A percentile compares a stretch with the other conserved stretches of the same genome.
Conservation (phyloP, 1,140 invertebrate genomes). For the Archegozetes longisetosus region DNA sequence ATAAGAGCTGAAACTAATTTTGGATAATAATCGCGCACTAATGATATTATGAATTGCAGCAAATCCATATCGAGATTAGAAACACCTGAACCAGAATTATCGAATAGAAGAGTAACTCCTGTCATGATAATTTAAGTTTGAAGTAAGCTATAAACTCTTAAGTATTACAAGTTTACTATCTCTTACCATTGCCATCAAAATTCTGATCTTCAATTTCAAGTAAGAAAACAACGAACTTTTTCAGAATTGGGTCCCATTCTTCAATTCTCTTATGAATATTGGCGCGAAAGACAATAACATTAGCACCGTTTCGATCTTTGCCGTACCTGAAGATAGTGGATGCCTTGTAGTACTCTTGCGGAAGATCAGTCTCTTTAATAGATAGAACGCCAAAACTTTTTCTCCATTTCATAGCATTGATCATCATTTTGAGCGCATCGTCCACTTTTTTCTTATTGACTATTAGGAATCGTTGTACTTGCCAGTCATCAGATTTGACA, state of each 20-base stretch:
- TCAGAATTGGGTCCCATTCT: not conserved
- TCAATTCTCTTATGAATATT: conserved; percentile 1
- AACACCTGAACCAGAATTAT: conserved; percentile 3
- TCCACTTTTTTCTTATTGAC: conserved; percentile 41
- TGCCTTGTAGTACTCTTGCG: conserved; percentile 2
- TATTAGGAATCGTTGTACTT: conserved; percentile 49
- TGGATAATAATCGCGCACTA: conserved; percentile 1
- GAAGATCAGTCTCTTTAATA: conserved; percentile 6
- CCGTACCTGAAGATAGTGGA: not conserved
- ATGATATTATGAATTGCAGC: conserved; percentile 10
- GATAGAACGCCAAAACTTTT: conserved; percentile 53
- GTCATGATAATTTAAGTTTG: conserved; percentile 1
- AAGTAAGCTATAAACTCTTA: no score
- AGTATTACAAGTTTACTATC: not conserved
- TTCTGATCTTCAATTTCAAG: no score
- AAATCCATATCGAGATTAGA: conserved; percentile 12
- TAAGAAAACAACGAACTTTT: conserved; percentile 8
- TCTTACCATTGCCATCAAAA: no score
- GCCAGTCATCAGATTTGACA: conserved; percentile 42
- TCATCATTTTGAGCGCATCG: conserved; percentile 53
- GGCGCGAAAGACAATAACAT: not conserved
- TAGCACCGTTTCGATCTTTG: conserved; percentile 1
- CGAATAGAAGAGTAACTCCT: conserved; percentile 9
- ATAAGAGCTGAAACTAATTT: conserved; percentile 7
- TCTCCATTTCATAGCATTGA: conserved; percentile 65